These are phyloP conservation scores for Tragulus kanchil DNA, from an alignment of 2,113 vertebrate species.

Conservation along the genomic window DNA sequence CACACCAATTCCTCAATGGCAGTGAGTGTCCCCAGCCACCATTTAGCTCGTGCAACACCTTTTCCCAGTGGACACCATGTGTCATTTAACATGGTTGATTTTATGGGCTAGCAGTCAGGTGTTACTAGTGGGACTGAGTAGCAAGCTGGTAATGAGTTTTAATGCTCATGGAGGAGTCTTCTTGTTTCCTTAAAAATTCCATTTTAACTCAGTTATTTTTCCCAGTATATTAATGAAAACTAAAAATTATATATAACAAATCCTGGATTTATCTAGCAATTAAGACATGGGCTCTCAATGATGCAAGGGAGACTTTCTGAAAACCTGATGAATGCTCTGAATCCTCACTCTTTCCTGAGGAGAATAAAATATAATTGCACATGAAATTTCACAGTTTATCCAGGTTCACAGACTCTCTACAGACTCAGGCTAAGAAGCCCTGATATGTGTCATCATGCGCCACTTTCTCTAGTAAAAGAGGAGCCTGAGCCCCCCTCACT, in stretches of 20 bases:
- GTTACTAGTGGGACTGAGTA: conserved; percentile 1
- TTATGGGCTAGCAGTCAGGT: not conserved
- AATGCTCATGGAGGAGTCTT: not conserved
- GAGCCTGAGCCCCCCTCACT: not conserved
- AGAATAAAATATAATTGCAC: conserved; percentile 31
- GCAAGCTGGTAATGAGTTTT: conserved; percentile 19
- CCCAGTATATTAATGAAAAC: conserved; percentile 52
- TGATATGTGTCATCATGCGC: not conserved
- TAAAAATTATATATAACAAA: conserved; percentile 50
- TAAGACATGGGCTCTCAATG: not conserved
- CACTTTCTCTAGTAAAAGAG: conserved; percentile 1
- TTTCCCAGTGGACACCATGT: not conserved
- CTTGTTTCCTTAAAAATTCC: conserved; percentile 39
- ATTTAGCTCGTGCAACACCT: not conserved
- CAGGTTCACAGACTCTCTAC: not conserved
- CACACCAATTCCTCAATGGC: not conserved
- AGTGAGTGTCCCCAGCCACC: conserved; percentile 22
- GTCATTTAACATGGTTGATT: not conserved
- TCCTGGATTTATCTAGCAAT: conserved; percentile 25
- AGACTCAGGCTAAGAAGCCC: conserved; percentile 25
- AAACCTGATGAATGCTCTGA: conserved; percentile 41
- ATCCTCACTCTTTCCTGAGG: not conserved
- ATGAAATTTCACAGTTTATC: not conserved
- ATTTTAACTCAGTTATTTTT: conserved; percentile 40
- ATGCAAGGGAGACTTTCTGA: conserved; percentile 36